Conservation (phyloP, 2,797 vertebrate genomes). For the Liparis tanakae region DNA sequence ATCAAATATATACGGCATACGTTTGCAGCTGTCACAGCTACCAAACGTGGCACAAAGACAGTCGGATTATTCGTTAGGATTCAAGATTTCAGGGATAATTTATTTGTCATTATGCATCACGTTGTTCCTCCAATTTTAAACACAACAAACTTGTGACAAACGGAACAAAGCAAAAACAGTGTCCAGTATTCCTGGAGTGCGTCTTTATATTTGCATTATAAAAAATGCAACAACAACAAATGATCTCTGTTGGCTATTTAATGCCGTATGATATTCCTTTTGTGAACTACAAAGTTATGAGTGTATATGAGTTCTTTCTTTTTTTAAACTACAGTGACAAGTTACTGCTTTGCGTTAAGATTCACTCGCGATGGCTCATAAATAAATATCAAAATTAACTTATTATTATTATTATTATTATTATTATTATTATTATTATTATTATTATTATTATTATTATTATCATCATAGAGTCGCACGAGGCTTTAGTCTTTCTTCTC, state of each 20-base stretch:
- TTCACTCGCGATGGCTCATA: background rate
- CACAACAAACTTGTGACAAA: background rate
- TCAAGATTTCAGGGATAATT: background rate
- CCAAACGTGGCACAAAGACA: background rate
- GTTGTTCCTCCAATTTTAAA: background rate
- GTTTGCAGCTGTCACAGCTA: constrained; percentile 13
- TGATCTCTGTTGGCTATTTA: constrained; percentile 2
- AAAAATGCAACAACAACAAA: background rate
- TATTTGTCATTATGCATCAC: background rate
- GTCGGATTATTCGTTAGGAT: background rate
- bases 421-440: too few relatives aligned
- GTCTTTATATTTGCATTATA: background rate
- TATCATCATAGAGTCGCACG: background rate
- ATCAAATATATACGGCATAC: background rate
- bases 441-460: background rate
- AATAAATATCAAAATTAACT: background rate
- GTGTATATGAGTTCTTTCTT: background rate
- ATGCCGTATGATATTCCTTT: constrained; percentile 8
- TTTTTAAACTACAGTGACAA: background rate
- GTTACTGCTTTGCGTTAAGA: background rate
- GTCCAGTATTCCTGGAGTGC: background rate
- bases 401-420: background rate
- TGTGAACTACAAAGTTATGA: background rate
- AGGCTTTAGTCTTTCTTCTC: background rate
- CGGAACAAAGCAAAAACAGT: background rate